Evolutionary conservation across 2,888 invertebrate species (phyloP).

Genomic region (Campoplex nolae): DNA sequence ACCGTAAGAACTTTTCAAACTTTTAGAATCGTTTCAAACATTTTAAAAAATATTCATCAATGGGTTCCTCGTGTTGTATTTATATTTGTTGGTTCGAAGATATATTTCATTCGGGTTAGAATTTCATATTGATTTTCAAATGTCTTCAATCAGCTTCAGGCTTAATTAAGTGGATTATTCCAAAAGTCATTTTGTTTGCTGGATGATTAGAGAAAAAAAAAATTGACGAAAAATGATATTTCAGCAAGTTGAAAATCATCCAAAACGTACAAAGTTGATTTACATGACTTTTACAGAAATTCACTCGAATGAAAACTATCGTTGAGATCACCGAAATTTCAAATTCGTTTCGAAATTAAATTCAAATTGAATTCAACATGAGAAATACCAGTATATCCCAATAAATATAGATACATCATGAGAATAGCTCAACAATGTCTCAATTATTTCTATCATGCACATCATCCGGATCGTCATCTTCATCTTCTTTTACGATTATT

Average conservation of each 20-base stretch:
- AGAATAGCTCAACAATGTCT: background rate
- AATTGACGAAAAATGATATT: too few relatives aligned
- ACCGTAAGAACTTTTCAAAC: constrained; percentile 18
- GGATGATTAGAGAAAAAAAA: too few relatives aligned
- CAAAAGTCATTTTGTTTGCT: background rate
- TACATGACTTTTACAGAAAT: background rate
- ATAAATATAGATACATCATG: background rate
- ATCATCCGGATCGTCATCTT: background rate
- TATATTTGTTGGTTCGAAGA: background rate
- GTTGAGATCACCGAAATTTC: background rate
- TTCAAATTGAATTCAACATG: background rate
- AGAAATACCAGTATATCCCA: background rate
- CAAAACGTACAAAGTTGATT: background rate
- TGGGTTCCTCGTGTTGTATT: background rate
- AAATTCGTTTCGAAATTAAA: background rate
- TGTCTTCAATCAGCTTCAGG: background rate
- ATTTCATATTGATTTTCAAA: background rate
- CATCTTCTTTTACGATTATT: constrained; percentile 1
- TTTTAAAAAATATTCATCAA: constrained; percentile 2
- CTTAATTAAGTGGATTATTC: background rate
- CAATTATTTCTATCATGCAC: background rate
- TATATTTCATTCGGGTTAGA: background rate
- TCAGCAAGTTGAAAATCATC: too few relatives aligned
- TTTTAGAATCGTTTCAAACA: constrained; percentile 3
- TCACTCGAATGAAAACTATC: background rate